A percentile compares a stretch with the other conserved stretches of the same genome.
Conservation (phyloP, 2,888 invertebrate genomes). For the Agonopterix arenella region DNA sequence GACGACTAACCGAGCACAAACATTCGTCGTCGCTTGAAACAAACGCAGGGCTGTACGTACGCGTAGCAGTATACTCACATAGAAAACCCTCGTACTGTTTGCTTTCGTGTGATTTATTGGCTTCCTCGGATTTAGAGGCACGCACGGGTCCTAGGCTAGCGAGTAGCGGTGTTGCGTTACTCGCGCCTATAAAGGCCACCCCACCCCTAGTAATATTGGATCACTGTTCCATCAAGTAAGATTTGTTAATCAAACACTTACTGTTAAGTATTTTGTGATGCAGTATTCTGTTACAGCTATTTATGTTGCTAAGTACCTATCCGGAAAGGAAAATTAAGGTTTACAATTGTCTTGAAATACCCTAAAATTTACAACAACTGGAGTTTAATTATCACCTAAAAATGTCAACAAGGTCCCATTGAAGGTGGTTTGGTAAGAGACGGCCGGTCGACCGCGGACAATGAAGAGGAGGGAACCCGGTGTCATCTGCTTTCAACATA, state of each 20-base stretch:
- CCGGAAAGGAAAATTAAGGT: too few relatives aligned
- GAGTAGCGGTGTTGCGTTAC: conserved; percentile 58
- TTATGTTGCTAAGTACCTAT: too few relatives aligned
- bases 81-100: conserved; percentile 67
- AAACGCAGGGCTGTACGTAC: conserved; percentile 46
- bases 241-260: conserved; percentile 36
- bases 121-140: conserved; percentile 72
- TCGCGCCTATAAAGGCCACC: conserved; percentile 45
- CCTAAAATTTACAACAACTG: too few relatives aligned
- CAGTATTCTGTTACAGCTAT: too few relatives aligned
- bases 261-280: conserved; percentile 1
- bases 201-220: conserved; percentile 29
- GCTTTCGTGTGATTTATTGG: conserved; percentile 77
- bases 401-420: conserved; percentile 19
- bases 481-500: conserved; percentile 77
- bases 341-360: too few relatives aligned
- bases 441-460: conserved; percentile 37
- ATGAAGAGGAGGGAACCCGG: conserved; percentile 69
- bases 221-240: conserved; percentile 23
- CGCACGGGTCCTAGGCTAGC: conserved; percentile 40
- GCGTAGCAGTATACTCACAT: conserved; percentile 25
- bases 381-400: neutral
- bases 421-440: conserved; percentile 29
- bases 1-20: conserved; percentile 38
- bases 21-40: conserved; percentile 16